Evolutionary conservation across 2,113 vertebrate genomes (phyloP).

Genomic region (Mus spicilegus): DNA sequence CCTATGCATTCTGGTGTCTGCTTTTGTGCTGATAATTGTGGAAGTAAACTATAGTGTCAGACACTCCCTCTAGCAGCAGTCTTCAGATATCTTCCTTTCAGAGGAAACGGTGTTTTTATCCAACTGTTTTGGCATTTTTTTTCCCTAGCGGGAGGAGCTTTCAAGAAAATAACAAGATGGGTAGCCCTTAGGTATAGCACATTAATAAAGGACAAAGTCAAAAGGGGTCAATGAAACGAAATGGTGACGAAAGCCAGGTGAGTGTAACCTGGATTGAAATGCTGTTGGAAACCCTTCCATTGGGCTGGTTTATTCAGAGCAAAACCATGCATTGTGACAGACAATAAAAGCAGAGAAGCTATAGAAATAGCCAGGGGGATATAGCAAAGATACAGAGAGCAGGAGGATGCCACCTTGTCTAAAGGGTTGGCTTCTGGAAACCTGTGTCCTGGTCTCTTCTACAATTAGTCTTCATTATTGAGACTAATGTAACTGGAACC

Average conservation of each 20-base stretch:
- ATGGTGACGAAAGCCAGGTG: slow-evolving; percentile 56
- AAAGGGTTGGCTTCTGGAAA: slow-evolving; percentile 76
- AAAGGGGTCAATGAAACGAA: slow-evolving; percentile 78
- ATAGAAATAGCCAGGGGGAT: slow-evolving; percentile 80
- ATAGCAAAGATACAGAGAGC: slow-evolving; percentile 70
- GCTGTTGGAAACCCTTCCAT: slow-evolving; percentile 67
- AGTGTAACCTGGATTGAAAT: slow-evolving; percentile 75
- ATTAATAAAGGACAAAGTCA: slow-evolving; percentile 52
- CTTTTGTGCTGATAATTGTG: neutral
- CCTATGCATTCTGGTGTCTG: neutral
- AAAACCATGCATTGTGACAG: slow-evolving; percentile 74
- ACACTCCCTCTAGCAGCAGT: neutral
- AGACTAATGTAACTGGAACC: slow-evolving; percentile 77
- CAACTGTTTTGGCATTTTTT: slow-evolving; percentile 33
- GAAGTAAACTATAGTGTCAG: neutral
- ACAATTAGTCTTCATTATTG: slow-evolving; percentile 75
- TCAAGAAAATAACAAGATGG: slow-evolving; percentile 75
- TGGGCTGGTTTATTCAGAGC: slow-evolving; percentile 66
- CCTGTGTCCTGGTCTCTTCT: slow-evolving; percentile 60
- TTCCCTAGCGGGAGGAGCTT: slow-evolving; percentile 3
- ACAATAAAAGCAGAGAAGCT: slow-evolving; percentile 77
- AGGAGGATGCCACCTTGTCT: slow-evolving; percentile 76
- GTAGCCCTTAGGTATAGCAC: slow-evolving; percentile 68
- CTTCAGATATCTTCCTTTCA: slow-evolving; percentile 25
- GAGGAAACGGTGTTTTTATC: slow-evolving; percentile 31